These are phyloP conservation scores for Sander vitreus DNA, from an alignment of 2,113 vertebrate species.

Conservation along the genomic window DNA sequence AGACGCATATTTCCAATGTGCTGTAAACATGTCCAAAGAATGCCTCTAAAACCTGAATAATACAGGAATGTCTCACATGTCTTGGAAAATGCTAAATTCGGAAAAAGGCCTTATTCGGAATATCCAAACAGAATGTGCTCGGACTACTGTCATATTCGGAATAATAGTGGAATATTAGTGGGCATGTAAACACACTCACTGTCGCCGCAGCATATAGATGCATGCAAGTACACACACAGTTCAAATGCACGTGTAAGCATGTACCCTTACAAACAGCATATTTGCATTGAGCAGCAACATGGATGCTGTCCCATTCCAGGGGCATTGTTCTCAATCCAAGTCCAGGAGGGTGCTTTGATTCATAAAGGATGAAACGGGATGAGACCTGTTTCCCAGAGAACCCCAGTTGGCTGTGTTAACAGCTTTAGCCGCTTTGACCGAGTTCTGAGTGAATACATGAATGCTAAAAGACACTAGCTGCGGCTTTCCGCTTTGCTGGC, in stretches of 20 bases:
- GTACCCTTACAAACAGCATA: background rate
- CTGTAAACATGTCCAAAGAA: too few species aligned
- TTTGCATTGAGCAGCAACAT: constrained; percentile 46
- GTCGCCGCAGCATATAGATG: background rate
- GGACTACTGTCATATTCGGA: too few species aligned
- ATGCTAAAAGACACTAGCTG: constrained; percentile 62
- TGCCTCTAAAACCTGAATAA: too few species aligned
- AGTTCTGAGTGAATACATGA: constrained; percentile 81
- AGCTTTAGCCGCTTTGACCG: constrained; percentile 65
- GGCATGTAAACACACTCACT: too few species aligned
- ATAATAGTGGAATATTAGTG: too few species aligned
- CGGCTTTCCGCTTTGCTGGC: constrained; percentile 23
- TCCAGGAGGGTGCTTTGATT: constrained; percentile 73
- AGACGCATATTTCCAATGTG: too few species aligned
- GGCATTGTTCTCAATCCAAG: constrained; percentile 74
- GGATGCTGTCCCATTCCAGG: constrained; percentile 56
- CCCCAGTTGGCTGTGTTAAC: constrained; percentile 66
- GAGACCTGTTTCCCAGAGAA: constrained; percentile 68
- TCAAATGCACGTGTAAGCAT: background rate
- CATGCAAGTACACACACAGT: background rate
- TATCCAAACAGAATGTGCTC: too few species aligned
- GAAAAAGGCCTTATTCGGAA: too few species aligned
- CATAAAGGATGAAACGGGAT: constrained; percentile 78
- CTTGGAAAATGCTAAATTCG: too few species aligned
- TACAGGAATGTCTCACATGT: too few species aligned